Evolutionary conservation across 2,113 vertebrate species (phyloP).

Genomic region (Sphaerodactylus townsendi): DNA sequence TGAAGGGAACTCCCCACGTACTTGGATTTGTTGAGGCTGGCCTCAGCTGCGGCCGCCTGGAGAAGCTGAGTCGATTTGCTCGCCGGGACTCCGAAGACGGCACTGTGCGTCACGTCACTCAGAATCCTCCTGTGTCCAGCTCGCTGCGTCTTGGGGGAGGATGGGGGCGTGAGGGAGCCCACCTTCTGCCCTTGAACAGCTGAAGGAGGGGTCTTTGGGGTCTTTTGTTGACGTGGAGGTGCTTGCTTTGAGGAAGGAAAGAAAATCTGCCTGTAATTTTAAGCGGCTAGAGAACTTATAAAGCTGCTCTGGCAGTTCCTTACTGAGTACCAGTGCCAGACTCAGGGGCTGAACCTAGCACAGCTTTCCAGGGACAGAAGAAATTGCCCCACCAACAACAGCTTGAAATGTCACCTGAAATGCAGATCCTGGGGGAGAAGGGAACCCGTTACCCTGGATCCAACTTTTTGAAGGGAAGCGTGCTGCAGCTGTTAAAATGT

Average conservation of each 20-base stretch:
- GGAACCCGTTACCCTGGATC: no score
- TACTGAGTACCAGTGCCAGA: no score
- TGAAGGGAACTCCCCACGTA: conserved; percentile 63
- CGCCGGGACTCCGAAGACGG: conserved; percentile 93
- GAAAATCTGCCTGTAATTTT: not conserved
- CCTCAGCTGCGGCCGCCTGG: conserved; percentile 94
- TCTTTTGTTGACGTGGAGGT: conserved; percentile 68
- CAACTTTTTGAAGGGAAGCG: no score
- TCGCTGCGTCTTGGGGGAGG: conserved; percentile 91
- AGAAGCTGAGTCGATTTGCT: conserved; percentile 97
- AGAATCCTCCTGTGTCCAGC: conserved; percentile 93
- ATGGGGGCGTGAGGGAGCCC: conserved; percentile 93
- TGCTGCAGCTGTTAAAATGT: no score
- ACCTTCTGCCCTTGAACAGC: conserved; percentile 80
- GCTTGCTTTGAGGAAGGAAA: conserved; percentile 61
- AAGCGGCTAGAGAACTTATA: not conserved
- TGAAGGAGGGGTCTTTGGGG: conserved; percentile 56
- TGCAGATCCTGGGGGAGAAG: no score
- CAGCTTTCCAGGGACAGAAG: no score
- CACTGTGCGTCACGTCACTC: conserved; percentile 96
- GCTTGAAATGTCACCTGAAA: no score
- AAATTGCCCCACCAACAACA: no score
- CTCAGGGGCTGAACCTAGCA: no score
- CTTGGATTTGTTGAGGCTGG: conserved; percentile 98
- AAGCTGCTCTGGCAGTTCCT: not conserved